Conservation (phyloP, 2,797 vertebrate genomes). For the Xenentodon cancila region DNA sequence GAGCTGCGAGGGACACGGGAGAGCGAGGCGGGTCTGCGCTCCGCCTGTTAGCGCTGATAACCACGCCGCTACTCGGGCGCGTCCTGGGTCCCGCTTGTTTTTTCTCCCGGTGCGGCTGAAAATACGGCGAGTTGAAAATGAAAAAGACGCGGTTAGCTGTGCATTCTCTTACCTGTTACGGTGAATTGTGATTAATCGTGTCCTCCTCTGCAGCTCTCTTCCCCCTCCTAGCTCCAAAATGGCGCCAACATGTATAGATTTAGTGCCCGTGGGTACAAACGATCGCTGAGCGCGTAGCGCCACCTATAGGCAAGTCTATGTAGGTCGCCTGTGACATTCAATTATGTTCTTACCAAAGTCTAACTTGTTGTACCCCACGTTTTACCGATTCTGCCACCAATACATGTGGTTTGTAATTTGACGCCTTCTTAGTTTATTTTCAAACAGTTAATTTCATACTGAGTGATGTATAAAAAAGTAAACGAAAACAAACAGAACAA, state of each 20-base stretch:
- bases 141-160: background rate
- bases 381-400: no score
- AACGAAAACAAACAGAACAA: background rate
- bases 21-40: conserved; percentile 64
- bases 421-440: no score
- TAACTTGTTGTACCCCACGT: no score
- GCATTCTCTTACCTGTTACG: conserved; percentile 56
- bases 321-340: background rate
- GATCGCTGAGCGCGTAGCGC: conserved; percentile 53
- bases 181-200: conserved; percentile 85
- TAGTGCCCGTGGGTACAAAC: conserved; percentile 70
- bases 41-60: conserved; percentile 26
- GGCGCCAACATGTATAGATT: conserved; percentile 92
- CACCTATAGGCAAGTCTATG: conserved; percentile 52
- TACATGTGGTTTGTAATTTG: no score
- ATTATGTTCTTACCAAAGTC: background rate
- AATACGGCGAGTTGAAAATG: background rate
- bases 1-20: conserved; percentile 62
- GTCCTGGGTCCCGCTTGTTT: no score
- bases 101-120: background rate
- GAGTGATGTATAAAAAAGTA: no score
- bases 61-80: background rate
- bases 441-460: no score
- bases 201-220: conserved; percentile 83
- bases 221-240: conserved; percentile 96